Evolutionary conservation across 2,797 vertebrate genomes (phyloP), one percentile per base, ranked within the genome.

Genomic region (Cottoperca gobio): DNA sequence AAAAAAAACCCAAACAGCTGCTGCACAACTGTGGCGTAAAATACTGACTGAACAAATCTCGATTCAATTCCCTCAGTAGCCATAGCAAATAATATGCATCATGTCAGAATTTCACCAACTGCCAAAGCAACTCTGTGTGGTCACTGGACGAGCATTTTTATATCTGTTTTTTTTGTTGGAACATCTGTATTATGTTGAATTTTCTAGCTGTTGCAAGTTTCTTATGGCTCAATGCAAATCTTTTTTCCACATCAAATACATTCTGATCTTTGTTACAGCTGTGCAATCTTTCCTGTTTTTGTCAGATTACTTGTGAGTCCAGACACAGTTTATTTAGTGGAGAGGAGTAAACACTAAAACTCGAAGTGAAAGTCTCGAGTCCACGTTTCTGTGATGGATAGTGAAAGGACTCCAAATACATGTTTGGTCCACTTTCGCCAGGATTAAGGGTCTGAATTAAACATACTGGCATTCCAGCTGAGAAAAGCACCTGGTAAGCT

Each of bases 391-490:
- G 28, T 78, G 86, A 62, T 45, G 76, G 73, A 82, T 76, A 76
- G 57, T 21, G 67, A 84, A 79, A 67, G 63, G 69, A 80, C 82
- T 82, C 45, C 0, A 66, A 86, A 89, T 81, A 88, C 90, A 91
- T 89, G 85, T 85, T 82, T 90, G 88, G 93, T 91, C 87, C 88
- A 87, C 86, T 88, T 90, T 85, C 78, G 75, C 85, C 21, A n/a
- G 89, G 94, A 94, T 95, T 93, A 94, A 43, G 79, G 69, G 76
- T 76, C 70, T 86, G 82, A 88, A 92, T 93, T 93, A 92, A 93
- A 91, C 90, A 92, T 83, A 86, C 76, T 50, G 84, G 65, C 85
- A 74, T 82, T 90, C 86, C 85, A 87, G 88, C 90, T 88, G 88
- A 88, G 85, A 88, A 91, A 91, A 92, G 90, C 85, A 87, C 81